Conservation (phyloP, 2,113 vertebrate species). For the Ceyx margarethae region DNA sequence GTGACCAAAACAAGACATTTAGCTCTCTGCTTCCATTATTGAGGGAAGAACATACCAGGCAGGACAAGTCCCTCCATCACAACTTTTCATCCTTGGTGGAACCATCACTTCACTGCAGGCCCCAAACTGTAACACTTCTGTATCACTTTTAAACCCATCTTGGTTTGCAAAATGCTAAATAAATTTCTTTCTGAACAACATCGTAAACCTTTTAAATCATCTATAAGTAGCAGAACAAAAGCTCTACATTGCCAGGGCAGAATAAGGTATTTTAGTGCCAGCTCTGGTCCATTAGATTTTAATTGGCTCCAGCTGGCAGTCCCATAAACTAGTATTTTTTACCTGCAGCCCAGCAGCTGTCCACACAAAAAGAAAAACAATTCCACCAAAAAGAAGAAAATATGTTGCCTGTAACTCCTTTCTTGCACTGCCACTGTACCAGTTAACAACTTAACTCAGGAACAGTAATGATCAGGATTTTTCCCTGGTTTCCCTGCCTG, state of each 20-base stretch:
- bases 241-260: neutral
- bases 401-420: neutral
- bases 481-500: neutral
- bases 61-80: neutral
- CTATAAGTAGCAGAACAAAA: slow-evolving; percentile 12
- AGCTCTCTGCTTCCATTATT: neutral
- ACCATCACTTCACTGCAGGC: neutral
- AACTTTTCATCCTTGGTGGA: neutral
- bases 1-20: neutral
- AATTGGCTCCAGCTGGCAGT: slow-evolving; percentile 55
- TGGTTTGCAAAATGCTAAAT: neutral
- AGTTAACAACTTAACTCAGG: neutral
- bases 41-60: neutral
- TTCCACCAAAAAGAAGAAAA: neutral
- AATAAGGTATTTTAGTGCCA: slow-evolving; percentile 29
- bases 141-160: neutral
- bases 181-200: slow-evolving; percentile 16
- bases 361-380: slow-evolving; percentile 11
- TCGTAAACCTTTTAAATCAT: neutral
- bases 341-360: slow-evolving; percentile 59
- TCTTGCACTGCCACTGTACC: neutral
- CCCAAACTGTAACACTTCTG: neutral
- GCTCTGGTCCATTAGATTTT: slow-evolving; percentile 44
- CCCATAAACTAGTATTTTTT: slow-evolving; percentile 34
- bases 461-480: neutral